Evolutionary conservation across 2,888 invertebrate species (phyloP).

Genomic region (Cryptocephalus moraei): DNA sequence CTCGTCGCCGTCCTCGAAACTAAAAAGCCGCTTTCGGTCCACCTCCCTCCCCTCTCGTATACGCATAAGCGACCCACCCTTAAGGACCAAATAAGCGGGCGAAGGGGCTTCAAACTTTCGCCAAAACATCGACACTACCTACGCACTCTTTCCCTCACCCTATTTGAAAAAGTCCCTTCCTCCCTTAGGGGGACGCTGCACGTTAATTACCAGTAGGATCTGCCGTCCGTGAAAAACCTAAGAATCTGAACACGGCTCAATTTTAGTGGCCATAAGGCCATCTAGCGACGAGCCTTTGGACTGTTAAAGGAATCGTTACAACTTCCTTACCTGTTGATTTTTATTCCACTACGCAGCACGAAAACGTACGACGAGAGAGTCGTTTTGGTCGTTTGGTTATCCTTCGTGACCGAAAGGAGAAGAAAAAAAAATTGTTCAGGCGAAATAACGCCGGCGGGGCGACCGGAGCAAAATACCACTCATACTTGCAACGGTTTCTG

Average conservation of each 20-base stretch:
- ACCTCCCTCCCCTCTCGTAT: too few species aligned
- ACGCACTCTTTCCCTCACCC: background rate
- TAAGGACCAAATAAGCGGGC: too few species aligned
- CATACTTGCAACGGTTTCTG: too few species aligned
- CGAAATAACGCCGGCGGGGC: background rate
- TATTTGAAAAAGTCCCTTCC: too few species aligned
- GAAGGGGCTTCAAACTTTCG: too few species aligned
- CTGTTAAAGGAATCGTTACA: slow-evolving; percentile 24
- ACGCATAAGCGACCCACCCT: too few species aligned
- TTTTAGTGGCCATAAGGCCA: slow-evolving; percentile 30
- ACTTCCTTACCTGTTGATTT: slow-evolving; percentile 31
- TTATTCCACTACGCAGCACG: slow-evolving; percentile 13
- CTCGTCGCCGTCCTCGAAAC: too few species aligned
- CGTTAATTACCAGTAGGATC: too few species aligned
- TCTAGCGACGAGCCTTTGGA: slow-evolving; percentile 31
- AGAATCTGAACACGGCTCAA: background rate
- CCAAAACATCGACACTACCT: background rate
- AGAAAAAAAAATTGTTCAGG: background rate
- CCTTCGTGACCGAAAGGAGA: background rate
- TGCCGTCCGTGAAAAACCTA: too few species aligned
- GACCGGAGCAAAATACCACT: background rate
- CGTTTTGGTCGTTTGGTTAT: background rate
- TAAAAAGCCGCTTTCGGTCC: too few species aligned
- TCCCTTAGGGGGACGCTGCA: too few species aligned
- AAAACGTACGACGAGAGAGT: slow-evolving; percentile 7